Evolutionary conservation across 2,113 vertebrate species (phyloP).

Genomic region (Pseudorectes ferrugineus): DNA sequence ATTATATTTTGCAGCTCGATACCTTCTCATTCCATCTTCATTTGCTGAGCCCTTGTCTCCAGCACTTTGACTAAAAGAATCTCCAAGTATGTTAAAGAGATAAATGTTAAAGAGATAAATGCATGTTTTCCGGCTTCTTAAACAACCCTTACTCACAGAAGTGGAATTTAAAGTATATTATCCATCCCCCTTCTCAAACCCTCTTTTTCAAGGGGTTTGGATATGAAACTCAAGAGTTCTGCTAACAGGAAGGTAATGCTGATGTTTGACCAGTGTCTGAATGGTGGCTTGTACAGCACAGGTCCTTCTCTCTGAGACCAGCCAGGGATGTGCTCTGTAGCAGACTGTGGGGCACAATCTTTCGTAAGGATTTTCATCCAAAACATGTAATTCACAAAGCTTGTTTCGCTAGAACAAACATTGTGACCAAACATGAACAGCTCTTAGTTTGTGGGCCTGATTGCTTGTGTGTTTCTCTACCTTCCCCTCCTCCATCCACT

Average conservation of each 20-base stretch:
- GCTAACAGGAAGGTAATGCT: not conserved
- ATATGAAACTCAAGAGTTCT: not conserved
- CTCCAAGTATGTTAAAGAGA: not conserved
- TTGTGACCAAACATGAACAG: not conserved
- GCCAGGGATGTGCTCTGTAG: not conserved
- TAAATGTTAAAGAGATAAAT: not conserved
- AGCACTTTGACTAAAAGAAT: not conserved
- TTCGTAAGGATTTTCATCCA: not conserved
- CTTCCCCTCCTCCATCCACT: not conserved
- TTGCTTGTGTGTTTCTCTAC: not conserved
- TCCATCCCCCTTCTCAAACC: not conserved
- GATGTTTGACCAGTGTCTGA: not conserved
- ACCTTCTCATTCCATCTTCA: not conserved
- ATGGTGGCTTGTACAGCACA: not conserved
- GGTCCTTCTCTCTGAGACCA: not conserved
- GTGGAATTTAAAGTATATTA: not conserved
- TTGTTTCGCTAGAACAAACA: not conserved
- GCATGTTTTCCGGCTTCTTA: not conserved
- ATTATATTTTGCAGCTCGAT: not conserved
- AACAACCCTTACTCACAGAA: not conserved
- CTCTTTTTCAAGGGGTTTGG: not conserved
- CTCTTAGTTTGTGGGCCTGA: not conserved
- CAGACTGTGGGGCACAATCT: not conserved
- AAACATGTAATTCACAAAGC: not conserved
- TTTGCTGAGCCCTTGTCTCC: not conserved